A percentile compares a stretch with the other conserved stretches of the same genome.
These are phyloP conservation scores for Nycticorax nycticorax DNA, from an alignment of 2,113 vertebrate species.

Conservation along the genomic window DNA sequence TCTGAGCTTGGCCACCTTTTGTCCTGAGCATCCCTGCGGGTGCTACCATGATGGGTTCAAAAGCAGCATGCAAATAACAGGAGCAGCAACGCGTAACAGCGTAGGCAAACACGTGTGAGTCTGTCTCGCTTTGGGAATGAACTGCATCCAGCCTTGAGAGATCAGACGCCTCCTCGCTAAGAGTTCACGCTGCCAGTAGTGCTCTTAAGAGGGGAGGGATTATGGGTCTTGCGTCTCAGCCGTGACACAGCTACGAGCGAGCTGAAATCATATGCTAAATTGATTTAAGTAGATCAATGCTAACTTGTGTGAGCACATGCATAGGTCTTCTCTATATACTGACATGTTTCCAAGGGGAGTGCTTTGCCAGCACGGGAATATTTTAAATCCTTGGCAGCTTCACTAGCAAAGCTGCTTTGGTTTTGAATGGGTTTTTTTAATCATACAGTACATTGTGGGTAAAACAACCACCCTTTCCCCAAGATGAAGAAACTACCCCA, in stretches of 20 bases:
- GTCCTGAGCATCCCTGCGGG: not conserved
- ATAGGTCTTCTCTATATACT: not conserved
- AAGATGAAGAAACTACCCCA: not conserved
- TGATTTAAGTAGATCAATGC: not conserved
- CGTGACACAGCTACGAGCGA: not conserved
- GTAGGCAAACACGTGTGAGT: fast-evolving
- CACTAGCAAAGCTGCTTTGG: not conserved
- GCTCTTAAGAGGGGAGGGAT: not conserved
- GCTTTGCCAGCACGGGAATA: not conserved
- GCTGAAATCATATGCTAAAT: not conserved
- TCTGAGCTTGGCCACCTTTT: not conserved
- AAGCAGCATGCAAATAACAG: not conserved
- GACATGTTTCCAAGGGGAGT: not conserved
- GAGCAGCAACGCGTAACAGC: not conserved
- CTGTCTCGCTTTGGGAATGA: not conserved
- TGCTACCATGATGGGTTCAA: not conserved
- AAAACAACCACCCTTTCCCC: not conserved
- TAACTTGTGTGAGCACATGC: not conserved
- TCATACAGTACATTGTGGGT: not conserved
- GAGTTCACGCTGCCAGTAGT: not conserved
- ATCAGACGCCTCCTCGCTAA: not conserved
- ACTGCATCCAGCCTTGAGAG: not conserved
- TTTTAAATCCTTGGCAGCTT: not conserved
- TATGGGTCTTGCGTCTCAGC: not conserved
- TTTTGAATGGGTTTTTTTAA: not conserved